Evolutionary conservation across 2,113 vertebrate genomes (phyloP), one percentile per base, ranked within the genome.

Genomic region (Cebidichthys violaceus): DNA sequence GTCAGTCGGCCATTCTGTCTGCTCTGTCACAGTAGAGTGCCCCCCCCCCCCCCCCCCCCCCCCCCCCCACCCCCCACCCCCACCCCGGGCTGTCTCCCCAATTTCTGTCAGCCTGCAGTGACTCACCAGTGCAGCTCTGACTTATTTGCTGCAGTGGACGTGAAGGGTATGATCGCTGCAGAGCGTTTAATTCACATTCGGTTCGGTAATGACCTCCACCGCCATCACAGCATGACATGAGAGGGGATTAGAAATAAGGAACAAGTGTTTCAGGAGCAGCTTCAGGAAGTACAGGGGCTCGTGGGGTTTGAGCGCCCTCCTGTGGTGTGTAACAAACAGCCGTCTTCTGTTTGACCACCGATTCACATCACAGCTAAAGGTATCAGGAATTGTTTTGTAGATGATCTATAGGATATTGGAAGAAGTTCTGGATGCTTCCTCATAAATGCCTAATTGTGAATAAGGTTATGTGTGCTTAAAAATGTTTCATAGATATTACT

Each of bases 1-100:
- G 92, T 94, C 89, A 94, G 92, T 92, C 81, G 90, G 93, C 89
- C 91, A 92, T 91, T 68, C 89, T 91, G 91, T 93, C 93, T 88
- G 92, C 84, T 59, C 69, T 22, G 43, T 86, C 84, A 81, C 76
- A 54, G 65, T 39, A 17, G 73, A 47, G 22, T 27, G 65, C 24
- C 79, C 81, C 86, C 20, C 22, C 52, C 52, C 52, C 24, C n/a
- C n/a, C 10, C n/a, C 9, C 54, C 10, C 22, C 3, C 4, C 9
- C 22, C 3, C 10, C 8, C 8, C 6, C n/a, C n/a, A n/a, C 50
- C n/a, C n/a, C 52, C 9, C n/a, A 2, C 52, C 22, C 20, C 2
- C 3, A 3, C 22, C 3, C 11, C 3, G 2, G 2, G 9, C 73
- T 39, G 47, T 52, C 81, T 74, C 73, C 72, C 65, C 79, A 4